Evolutionary conservation across 2,113 vertebrate genomes (phyloP).

Genomic region (Rhinolophus ferrumequinum): DNA sequence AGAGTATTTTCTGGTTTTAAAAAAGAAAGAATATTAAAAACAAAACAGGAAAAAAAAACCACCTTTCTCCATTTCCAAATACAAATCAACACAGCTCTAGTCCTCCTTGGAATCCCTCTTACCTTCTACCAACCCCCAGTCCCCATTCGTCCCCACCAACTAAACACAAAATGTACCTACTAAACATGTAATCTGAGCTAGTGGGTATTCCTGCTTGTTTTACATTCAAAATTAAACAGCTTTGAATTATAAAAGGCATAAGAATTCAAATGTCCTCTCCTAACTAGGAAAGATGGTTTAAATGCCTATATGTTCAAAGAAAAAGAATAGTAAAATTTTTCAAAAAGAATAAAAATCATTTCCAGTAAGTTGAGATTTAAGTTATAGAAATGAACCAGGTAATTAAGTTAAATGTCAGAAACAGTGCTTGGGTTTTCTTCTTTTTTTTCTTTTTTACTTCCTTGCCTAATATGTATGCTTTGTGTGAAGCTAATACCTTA

Average conservation of each 20-base stretch:
- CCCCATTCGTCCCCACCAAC: background rate
- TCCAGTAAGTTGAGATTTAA: constrained; percentile 48
- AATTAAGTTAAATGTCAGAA: constrained; percentile 50
- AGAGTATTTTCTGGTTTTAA: background rate
- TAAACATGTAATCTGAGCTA: background rate
- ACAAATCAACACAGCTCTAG: background rate
- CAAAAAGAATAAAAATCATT: constrained; percentile 25
- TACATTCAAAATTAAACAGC: constrained; percentile 10
- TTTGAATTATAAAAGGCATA: constrained; percentile 21
- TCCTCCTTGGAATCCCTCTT: background rate
- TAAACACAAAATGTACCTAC: background rate
- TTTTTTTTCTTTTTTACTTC: background rate
- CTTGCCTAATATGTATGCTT: background rate
- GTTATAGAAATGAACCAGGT: constrained; percentile 26
- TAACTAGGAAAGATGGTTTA: constrained; percentile 9
- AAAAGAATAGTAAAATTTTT: background rate
- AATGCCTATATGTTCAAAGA: background rate
- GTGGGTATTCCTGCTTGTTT: constrained; percentile 1
- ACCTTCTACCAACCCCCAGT: background rate
- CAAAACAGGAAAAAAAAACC: background rate
- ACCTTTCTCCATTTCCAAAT: background rate
- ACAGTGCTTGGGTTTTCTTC: background rate
- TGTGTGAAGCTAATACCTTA: background rate
- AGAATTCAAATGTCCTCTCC: background rate
- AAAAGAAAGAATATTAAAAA: background rate